Base-by-base conservation (phyloP, 2,888 invertebrate species). In the Eupithecia abbreviata region DNA sequence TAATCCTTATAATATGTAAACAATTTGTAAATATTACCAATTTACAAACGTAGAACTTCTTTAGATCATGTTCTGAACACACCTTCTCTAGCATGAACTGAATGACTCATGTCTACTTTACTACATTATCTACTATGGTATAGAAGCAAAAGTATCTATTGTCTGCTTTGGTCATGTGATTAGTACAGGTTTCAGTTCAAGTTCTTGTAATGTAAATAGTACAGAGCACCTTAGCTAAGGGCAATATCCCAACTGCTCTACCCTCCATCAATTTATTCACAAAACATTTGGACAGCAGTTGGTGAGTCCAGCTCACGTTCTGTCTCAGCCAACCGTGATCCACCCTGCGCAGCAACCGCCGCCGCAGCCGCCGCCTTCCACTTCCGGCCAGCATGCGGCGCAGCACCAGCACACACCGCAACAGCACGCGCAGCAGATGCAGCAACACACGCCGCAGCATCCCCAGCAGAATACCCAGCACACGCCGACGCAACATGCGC, bases 321-420 rank as follows among this genome's bases (percentile, higher is more conserved):
- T 95, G 70, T 91, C 94, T 51, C 94, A 94, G 82, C 95, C 94
- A 42, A 92, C 94, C 78, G 94, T 93, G 84, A 94, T 94, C 79
- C 95, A 95, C 78, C 95, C 95, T 68, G 92, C 93, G 68, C 95
- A 95, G 81, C 95, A 89, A 80, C 95, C 95, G 73, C 95, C 95
- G 80, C 95, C 94, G 73, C 95, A 94, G 86, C 95, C 95, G 0
- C 95, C 94, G 79, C 95, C 94, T 79, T 89, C 88, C 65, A 70
- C 78, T 7, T 86, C 89, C 41, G 18, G 73, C n/a, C 81, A 72
- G 15, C 85, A 79, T 58, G 86, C 89, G 10, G 18, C 78, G 41
- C 81, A 73, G 15, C 85, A 79, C 45, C 80, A 76, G n/a, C 43
- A 43, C 42, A 66, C 77, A 12, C 55, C 79, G 15, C 82, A 78